phyloP scores from a whole-genome alignment of 2,113 vertebrate genomes.

The Pluvialis apricaria region DNA sequence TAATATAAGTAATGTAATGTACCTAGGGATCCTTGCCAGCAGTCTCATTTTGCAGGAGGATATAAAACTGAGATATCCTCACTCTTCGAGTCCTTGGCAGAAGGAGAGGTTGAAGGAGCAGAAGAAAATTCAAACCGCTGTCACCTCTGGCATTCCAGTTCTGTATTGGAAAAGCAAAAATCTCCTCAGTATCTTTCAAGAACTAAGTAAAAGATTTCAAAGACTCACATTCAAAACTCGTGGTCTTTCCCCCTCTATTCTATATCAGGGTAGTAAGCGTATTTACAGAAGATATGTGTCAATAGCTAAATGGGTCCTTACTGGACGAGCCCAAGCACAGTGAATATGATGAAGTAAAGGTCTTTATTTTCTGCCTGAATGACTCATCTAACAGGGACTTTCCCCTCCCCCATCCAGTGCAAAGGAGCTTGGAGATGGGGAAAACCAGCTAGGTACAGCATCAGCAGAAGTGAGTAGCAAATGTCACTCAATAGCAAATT shows the following conservation, averaged over 20 bases:
- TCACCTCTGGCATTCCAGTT: not conserved
- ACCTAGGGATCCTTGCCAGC: not conserved
- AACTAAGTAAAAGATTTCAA: not conserved
- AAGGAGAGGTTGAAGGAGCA: not conserved
- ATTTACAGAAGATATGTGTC: not conserved
- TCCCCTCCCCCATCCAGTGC: not conserved
- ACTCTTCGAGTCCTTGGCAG: not conserved
- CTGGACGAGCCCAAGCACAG: not conserved
- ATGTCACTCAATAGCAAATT: not conserved
- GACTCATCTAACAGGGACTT: not conserved
- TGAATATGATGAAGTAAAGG: rapidly evolving
- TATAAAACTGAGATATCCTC: not conserved
- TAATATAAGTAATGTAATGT: not conserved
- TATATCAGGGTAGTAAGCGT: not conserved
- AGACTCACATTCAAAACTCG: not conserved
- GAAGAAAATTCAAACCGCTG: not conserved
- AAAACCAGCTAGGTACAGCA: not conserved
- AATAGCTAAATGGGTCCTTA: not conserved
- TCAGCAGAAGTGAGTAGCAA: not conserved
- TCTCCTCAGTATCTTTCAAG: not conserved
- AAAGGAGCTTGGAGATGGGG: not conserved
- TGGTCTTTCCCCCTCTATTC: not conserved
- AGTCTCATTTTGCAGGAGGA: not conserved
- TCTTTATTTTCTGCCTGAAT: not conserved
- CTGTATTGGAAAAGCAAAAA: not conserved